A percentile compares a stretch with the other conserved stretches of the same genome.
Evolutionary conservation across 2,888 invertebrate genomes (phyloP).

Genomic region (Rhagophthalmus giganteus): DNA sequence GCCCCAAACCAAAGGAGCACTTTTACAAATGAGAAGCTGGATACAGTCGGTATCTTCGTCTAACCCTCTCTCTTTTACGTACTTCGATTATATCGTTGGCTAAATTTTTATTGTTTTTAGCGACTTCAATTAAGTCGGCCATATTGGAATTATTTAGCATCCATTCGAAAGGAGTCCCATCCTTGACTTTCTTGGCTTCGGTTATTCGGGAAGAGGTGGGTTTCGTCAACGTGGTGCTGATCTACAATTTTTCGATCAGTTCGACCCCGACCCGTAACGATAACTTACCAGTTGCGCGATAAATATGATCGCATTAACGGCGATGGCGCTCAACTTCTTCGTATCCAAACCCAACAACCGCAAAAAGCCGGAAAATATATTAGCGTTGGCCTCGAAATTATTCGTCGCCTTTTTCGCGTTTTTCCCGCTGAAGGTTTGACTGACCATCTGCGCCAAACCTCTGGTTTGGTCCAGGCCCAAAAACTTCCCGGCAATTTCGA

Average conservation of each 20-base stretch:
- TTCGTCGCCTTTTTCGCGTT: slow-evolving; percentile 34
- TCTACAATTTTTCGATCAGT: too few species aligned
- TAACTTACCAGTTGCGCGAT: slow-evolving; percentile 77
- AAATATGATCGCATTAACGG: slow-evolving; percentile 80
- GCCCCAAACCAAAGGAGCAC: slow-evolving; percentile 72
- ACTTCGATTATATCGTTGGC: slow-evolving; percentile 64
- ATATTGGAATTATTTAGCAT: slow-evolving; percentile 66
- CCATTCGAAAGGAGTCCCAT: slow-evolving; percentile 62
- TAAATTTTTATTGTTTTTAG: slow-evolving; percentile 65
- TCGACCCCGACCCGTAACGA: too few species aligned
- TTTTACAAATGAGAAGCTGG: slow-evolving; percentile 74
- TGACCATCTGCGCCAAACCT: slow-evolving; percentile 65
- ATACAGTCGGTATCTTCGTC: slow-evolving; percentile 70
- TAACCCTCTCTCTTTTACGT: slow-evolving; percentile 60
- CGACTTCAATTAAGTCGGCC: slow-evolving; percentile 61
- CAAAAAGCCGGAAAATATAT: slow-evolving; percentile 62
- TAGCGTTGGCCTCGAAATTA: slow-evolving; percentile 45
- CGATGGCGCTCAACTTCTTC: slow-evolving; percentile 76
- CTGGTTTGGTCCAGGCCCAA: slow-evolving; percentile 57
- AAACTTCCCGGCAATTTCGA: slow-evolving; percentile 58
- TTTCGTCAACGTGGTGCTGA: slow-evolving; percentile 62
- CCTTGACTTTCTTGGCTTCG: slow-evolving; percentile 39
- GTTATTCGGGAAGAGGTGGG: slow-evolving; percentile 52
- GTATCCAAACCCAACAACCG: slow-evolving; percentile 75
- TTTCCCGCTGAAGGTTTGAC: slow-evolving; percentile 57